Evolutionary conservation across 2,888 invertebrate genomes (phyloP), one percentile per base, ranked within the genome.

Genomic region (Drosophila formosana): DNA sequence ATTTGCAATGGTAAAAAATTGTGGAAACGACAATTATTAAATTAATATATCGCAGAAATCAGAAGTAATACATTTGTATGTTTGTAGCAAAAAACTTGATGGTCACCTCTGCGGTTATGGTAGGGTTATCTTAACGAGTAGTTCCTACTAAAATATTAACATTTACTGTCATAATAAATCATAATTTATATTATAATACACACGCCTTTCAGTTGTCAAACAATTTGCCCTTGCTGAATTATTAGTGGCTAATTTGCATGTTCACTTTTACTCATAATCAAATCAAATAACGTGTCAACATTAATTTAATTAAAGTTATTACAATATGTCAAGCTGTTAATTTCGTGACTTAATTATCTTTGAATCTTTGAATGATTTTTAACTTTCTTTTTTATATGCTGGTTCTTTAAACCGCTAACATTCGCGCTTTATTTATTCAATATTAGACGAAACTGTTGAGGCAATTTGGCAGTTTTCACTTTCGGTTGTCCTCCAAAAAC

Each of bases 401-500:
- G 26, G 50, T 41, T 45, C 51, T 69, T 60, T 30, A 30, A 51
- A 63, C 50, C 37, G 62, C 63, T 75, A 72, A 75, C 26, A 45
- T 73, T 72, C 26, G 60, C 56, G 62, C 62, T 61, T 53, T 47
- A 74, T 77, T 78, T 74, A 58, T 74, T 56, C 71, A 74, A 65
- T 71, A 64, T 72, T 73, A 66, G 30, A 30, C 60, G 34, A 58
- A 77, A 61, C 78, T 73, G 65, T 73, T 80, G 78, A 64, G 66
- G 13, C 65, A 66, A 52, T 65, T 76, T 69, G 65, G 49, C 66
- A 63, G 46, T 76, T 80, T 80, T 78, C 68, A 80, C 75, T 81
- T 72, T 66, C 68, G 52, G 57, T 72, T 75, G 72, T 32, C 65
- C 55, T 51, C 26, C 30, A 39, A 23, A 65, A 62, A 63, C 30